These are phyloP conservation scores for Capitella teleta DNA, from an alignment of 1,140 invertebrate genomes.

Conservation along the genomic window DNA sequence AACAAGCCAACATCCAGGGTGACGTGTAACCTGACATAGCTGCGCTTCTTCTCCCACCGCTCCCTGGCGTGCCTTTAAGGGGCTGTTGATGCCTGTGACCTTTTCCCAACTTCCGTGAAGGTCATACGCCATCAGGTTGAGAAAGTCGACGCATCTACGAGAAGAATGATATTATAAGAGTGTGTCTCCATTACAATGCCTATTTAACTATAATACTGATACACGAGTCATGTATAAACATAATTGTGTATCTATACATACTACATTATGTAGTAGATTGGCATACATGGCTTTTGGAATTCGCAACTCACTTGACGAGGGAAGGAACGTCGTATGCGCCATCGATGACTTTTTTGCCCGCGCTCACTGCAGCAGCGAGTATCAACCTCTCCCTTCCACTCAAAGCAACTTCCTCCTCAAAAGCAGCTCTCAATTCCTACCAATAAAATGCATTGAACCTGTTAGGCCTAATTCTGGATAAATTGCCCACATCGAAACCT, in stretches of 20 bases:
- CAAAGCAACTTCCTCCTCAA: conserved; percentile 14
- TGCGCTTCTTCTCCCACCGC: conserved; percentile 4
- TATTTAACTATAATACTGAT: too few relatives aligned
- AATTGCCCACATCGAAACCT: conserved; percentile 40
- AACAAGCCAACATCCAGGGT: not conserved
- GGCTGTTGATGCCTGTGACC: conserved; percentile 67
- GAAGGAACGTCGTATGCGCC: conserved; percentile 83
- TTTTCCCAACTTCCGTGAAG: conserved; percentile 80
- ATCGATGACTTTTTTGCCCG: conserved; percentile 82
- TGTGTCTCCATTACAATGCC: too few relatives aligned
- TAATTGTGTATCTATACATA: too few relatives aligned
- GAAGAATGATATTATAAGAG: too few relatives aligned
- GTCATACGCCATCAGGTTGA: conserved; percentile 91
- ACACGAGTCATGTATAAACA: too few relatives aligned
- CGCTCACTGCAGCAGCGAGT: conserved; percentile 52
- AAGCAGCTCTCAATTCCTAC: conserved; percentile 17
- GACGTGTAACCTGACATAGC: conserved; percentile 13
- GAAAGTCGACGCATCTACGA: conserved; percentile 67
- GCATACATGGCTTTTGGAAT: too few relatives aligned
- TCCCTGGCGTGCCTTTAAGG: conserved; percentile 55
- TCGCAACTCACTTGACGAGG: conserved; percentile 59
- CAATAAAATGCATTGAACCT: not conserved
- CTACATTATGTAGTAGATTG: too few relatives aligned
- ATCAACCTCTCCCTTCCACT: conserved; percentile 20
- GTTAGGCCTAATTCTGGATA: too few relatives aligned